Percentiles rank a stretch among this genome's conserved stretches.
Conservation (phyloP, 2,888 invertebrate species). For the Agrochola litura region DNA sequence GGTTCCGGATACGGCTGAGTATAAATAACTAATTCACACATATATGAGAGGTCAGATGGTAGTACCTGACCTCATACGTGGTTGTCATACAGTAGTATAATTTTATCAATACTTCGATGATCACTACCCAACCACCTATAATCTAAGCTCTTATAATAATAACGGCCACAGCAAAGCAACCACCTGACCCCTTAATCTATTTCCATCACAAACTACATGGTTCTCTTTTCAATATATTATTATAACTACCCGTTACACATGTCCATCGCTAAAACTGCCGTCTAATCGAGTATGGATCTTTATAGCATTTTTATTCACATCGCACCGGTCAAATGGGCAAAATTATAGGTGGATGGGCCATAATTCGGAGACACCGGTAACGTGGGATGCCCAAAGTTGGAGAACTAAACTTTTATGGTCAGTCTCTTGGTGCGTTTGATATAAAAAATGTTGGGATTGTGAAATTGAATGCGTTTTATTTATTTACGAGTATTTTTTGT, state of each 20-base stretch:
- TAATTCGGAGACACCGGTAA: conserved; percentile 45
- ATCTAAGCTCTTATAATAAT: background rate
- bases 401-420: conserved; percentile 43
- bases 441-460: conserved; percentile 48
- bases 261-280: conserved; percentile 23
- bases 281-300: conserved; percentile 52
- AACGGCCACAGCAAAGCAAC: conserved; percentile 24
- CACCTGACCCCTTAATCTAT: conserved; percentile 11
- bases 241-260: conserved; percentile 36
- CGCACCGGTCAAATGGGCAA: conserved; percentile 49
- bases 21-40: conserved; percentile 21
- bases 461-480: conserved; percentile 45
- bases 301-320: conserved; percentile 60
- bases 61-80: background rate
- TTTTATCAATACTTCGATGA: background rate
- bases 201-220: background rate
- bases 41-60: conserved; percentile 21
- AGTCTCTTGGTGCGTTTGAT: conserved; percentile 33
- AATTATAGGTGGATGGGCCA: conserved; percentile 53
- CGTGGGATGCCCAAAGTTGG: conserved; percentile 35
- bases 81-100: background rate
- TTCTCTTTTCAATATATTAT: conserved; percentile 21
- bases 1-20: background rate
- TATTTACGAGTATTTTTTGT: conserved; percentile 35
- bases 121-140: background rate